Conservation (phyloP, 2,888 invertebrate genomes). For the Nowickia ferox region DNA sequence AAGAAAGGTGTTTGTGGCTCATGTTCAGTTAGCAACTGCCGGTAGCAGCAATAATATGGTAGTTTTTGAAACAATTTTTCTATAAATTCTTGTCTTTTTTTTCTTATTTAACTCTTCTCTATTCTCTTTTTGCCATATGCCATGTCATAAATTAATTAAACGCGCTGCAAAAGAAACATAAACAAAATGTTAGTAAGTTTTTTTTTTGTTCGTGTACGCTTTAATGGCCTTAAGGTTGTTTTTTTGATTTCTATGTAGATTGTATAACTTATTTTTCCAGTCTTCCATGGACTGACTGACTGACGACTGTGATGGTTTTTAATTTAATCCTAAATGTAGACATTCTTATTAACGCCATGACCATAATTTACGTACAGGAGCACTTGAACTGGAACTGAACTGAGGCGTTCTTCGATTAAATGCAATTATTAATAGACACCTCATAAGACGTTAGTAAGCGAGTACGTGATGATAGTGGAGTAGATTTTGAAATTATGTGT, state of each 20-base stretch:
- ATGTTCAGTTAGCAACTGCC: conserved; percentile 29
- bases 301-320: conserved; percentile 34
- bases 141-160: conserved; percentile 61
- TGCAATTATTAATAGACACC: conserved; percentile 53
- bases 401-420: conserved; percentile 46
- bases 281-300: not conserved
- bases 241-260: conserved; percentile 31
- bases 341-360: conserved; percentile 43
- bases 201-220: conserved; percentile 32
- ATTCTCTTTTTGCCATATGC: not conserved
- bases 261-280: conserved; percentile 49
- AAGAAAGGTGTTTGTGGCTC: conserved; percentile 61
- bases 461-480: conserved; percentile 46
- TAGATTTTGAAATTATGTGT: conserved; percentile 19
- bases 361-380: conserved; percentile 26
- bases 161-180: not conserved
- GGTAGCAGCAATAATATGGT: not conserved
- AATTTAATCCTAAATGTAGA: conserved; percentile 52
- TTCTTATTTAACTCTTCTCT: not conserved
- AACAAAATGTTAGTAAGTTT: not conserved
- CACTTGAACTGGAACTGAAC: not conserved
- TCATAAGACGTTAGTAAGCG: conserved; percentile 46
- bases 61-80: conserved; percentile 8
- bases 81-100: not conserved
- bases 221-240: conserved; percentile 48